phyloP scores from a whole-genome alignment of 2,797 vertebrate genomes.

The Leuciscus waleckii region DNA sequence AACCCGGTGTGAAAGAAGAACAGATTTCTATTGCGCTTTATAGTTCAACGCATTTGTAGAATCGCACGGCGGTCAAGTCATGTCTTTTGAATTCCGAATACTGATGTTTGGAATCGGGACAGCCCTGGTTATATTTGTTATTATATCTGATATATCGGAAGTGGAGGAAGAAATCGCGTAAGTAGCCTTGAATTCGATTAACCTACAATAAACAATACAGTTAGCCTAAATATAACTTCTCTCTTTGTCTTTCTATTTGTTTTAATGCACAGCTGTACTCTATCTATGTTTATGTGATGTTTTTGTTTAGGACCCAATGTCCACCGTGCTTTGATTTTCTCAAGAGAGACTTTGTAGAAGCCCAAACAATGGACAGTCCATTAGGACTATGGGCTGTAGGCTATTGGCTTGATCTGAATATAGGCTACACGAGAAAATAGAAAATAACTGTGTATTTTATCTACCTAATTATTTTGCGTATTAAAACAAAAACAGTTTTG shows the following conservation, averaged over 20 bases:
- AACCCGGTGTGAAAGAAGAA: slow-evolving; percentile 1
- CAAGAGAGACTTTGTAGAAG: slow-evolving; percentile 33
- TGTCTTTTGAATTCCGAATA: slow-evolving; percentile 85
- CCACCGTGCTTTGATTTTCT: slow-evolving; percentile 12
- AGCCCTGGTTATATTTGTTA: slow-evolving; percentile 85
- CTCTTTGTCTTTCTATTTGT: not conserved
- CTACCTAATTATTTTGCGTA: not conserved
- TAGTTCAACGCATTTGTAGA: slow-evolving; percentile 25
- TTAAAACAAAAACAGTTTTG: no score
- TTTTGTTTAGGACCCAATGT: not conserved
- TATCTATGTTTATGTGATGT: not conserved
- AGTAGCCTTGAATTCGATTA: slow-evolving; percentile 64
- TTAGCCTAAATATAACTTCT: not conserved
- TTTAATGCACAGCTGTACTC: not conserved
- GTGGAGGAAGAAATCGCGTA: slow-evolving; percentile 91
- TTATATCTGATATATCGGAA: slow-evolving; percentile 90
- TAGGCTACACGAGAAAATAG: not conserved
- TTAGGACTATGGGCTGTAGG: not conserved
- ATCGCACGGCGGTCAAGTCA: slow-evolving; percentile 68
- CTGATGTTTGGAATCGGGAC: slow-evolving; percentile 87
- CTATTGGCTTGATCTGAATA: not conserved
- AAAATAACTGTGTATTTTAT: not conserved
- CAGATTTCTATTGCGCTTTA: slow-evolving; percentile 26
- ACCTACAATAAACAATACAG: not conserved
- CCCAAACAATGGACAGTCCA: slow-evolving; percentile 40